Base-by-base conservation (phyloP, 2,888 invertebrate genomes). In the Ceramica pisi region DNA sequence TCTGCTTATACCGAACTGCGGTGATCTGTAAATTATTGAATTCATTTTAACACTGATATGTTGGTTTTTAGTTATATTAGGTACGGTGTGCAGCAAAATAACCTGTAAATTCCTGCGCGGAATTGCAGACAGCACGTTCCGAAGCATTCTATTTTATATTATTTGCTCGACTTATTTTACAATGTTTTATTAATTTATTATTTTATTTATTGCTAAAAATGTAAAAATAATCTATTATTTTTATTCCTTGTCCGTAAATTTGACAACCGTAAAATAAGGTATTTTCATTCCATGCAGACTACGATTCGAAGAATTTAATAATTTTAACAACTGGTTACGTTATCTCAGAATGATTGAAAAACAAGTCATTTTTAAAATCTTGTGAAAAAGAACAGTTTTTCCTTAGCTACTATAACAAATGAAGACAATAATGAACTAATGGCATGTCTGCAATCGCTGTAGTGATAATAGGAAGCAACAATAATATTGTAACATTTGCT, bases 51-150 rank as follows among this genome's bases (percentile, higher is more conserved):
- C 12, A 12, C 9, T 44, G 2, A 14, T 12, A 35, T 12, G n/a
- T 55, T 4, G 26, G 9, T 48, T 35, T n/a, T 51, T 2, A 14
- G 31, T 6, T 31, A 26, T 31, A 26, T 19, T 44, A 55, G 8
- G 31, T 60, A 41, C 46, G 41, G 66, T 77, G 61, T 68, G 57
- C 55, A 57, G 19, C 19, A 84, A 81, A 71, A 69, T 92, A 91
- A 95, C 95, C 94, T 95, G 95, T 66, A 93, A 89, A 80, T 90
- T 92, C 69, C 81, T 85, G 23, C 89, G 89, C 67, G 90, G 84
- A 53, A 88, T 62, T 62, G 88, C 82, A 41, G 87, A 56, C 50
- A 93, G 71, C 14, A 90, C 79, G 81, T 91, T 93, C 76, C 92
- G 89, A 16, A 92, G 74, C 92, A 92, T 92, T 51, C 41, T 74